Base-by-base conservation (phyloP, 2,113 vertebrate species). In the Dinomys branickii region DNA sequence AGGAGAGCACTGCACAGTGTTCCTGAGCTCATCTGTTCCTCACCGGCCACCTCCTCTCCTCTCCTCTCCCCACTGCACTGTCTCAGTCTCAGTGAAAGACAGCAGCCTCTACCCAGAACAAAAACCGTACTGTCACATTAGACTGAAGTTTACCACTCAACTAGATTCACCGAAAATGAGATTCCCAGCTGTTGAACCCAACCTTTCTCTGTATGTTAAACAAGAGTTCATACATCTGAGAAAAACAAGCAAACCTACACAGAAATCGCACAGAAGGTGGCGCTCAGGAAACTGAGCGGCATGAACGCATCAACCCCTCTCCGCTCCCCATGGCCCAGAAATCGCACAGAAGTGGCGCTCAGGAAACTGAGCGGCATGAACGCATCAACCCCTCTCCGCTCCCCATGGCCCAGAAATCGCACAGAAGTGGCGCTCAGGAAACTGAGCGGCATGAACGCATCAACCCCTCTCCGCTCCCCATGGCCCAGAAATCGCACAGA, bases 241-340 rank as follows among this genome's bases (percentile, higher is more conserved):
- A n/a, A 95, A 87, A 90, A 80, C 5, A 75, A 63, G 94, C 86
- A 87, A 17, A 88, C 4, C 38, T 84, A 83, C 83, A 85, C 30
- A 67, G 63, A 89, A 63, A 92, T 87, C n/a, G n/a, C n/a, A n/a
- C n/a, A n/a, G n/a, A n/a, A n/a, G n/a, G n/a, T n/a, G n/a, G n/a
- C n/a, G n/a, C n/a, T n/a, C n/a, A n/a, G n/a, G n/a, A n/a, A n/a
- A n/a, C n/a, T n/a, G n/a, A n/a, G n/a, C n/a, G n/a, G n/a, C n/a
- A n/a, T n/a, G n/a, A n/a, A n/a, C n/a, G n/a, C n/a, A n/a, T n/a
- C n/a, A n/a, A n/a, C n/a, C n/a, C n/a, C n/a, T n/a, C n/a, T n/a
- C n/a, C n/a, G n/a, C n/a, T n/a, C n/a, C n/a, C n/a, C n/a, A n/a
- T n/a, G n/a, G n/a, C n/a, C n/a, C n/a, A n/a, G n/a, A n/a, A n/a